These are phyloP conservation scores for Scarus forsteni DNA, from an alignment of 2,797 vertebrate genomes.

Conservation along the genomic window DNA sequence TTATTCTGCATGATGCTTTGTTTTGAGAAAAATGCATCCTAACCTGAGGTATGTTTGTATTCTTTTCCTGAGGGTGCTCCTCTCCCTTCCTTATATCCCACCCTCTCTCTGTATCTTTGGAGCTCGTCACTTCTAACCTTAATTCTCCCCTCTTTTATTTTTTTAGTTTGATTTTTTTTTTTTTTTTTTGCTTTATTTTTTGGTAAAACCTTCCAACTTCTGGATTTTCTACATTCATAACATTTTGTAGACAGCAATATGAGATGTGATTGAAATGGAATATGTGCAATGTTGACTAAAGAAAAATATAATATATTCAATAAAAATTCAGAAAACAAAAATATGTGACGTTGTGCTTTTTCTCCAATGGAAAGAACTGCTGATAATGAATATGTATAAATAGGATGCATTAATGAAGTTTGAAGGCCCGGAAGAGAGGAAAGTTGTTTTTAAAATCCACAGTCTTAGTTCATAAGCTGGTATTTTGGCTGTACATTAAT, in stretches of 20 bases:
- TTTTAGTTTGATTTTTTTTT: slow-evolving; percentile 43
- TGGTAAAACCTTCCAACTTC: slow-evolving; percentile 76
- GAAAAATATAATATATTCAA: slow-evolving; percentile 89
- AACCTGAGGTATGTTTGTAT: slow-evolving; percentile 79
- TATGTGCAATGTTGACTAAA: slow-evolving; percentile 89
- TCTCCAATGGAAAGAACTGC: not conserved
- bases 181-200: too few relatives aligned
- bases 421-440: too few relatives aligned
- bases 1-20: slow-evolving; percentile 88
- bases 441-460: too few relatives aligned
- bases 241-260: slow-evolving; percentile 91
- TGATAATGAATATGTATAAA: too few relatives aligned
- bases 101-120: slow-evolving; percentile 64
- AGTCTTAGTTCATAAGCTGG: too few relatives aligned
- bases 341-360: slow-evolving; percentile 11
- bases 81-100: slow-evolving; percentile 47
- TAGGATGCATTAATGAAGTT: too few relatives aligned
- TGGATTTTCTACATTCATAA: slow-evolving; percentile 88
- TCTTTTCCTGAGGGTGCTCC: slow-evolving; percentile 65
- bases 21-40: slow-evolving; percentile 84
- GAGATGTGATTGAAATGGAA: slow-evolving; percentile 88
- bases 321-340: slow-evolving; percentile 82
- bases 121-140: slow-evolving; percentile 78
- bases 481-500: too few relatives aligned
- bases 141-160: slow-evolving; percentile 38